Conservation (phyloP, 2,888 invertebrate genomes). For the Antheraea yamamai region DNA sequence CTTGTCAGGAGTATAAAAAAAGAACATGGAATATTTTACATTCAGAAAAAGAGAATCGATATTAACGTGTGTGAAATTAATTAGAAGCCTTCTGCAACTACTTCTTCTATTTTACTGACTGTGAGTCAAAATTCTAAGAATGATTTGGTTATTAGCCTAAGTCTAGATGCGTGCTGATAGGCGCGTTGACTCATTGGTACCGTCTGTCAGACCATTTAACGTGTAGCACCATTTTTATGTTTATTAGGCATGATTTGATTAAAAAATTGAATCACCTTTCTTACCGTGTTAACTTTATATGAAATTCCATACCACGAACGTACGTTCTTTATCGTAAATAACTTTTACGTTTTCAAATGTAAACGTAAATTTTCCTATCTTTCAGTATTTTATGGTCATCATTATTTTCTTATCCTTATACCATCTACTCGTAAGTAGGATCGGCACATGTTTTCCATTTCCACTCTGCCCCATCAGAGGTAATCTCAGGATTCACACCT, state of each 20-base stretch:
- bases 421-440: too few species aligned
- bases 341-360: background rate
- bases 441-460: too few species aligned
- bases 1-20: too few species aligned
- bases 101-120: conserved; percentile 7
- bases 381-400: background rate
- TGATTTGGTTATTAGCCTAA: conserved; percentile 9
- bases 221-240: conserved; percentile 15
- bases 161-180: conserved; percentile 20
- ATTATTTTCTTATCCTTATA: too few species aligned
- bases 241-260: conserved; percentile 10
- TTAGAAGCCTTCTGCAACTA: background rate
- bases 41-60: too few species aligned
- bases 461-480: too few species aligned
- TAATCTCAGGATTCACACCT: too few species aligned
- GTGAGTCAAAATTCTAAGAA: conserved; percentile 21
- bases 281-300: background rate
- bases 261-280: conserved; percentile 8
- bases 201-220: conserved; percentile 30
- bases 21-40: too few species aligned
- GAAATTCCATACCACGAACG: background rate
- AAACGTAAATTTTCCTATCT: background rate
- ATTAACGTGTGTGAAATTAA: too few species aligned
- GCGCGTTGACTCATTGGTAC: conserved; percentile 34
- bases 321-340: background rate